Evolutionary conservation across 2,113 vertebrate species (phyloP), one percentile per base, ranked within the genome.

Genomic region (Gallinago undulata): DNA sequence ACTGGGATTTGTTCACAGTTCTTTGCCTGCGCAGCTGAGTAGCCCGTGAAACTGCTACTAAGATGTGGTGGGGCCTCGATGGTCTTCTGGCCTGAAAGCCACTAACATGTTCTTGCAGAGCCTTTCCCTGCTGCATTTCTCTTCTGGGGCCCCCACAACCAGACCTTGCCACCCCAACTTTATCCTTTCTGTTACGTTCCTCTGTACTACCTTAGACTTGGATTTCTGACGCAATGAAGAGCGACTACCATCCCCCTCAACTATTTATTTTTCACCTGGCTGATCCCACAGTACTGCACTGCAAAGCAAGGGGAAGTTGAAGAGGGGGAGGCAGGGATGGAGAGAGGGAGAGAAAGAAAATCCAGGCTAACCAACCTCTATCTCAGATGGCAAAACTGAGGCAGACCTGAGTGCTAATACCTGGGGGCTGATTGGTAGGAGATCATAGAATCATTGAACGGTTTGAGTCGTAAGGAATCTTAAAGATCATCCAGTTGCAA

Each of bases 41-140:
- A 14, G 25, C 41, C 51, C 85, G 17, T 43, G 69, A 50, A 72
- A 28, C 22, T 19, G 21, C n/a, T n/a, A n/a, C n/a, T n/a, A n/a
- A n/a, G n/a, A 22, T 21, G 11, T 51, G 10, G 7, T 48, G 13
- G 4, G 21, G 13, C 25, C 9, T 51, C 3, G 0, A 7, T 2
- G 45, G 22, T 16, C 16, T 86, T 30, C 57, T 51, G 63, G 11
- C 39, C 55, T 69, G 27, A 13, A 19, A 83, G 23, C 30, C 48
- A 48, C 30, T 22, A 39, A 25, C 13, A 3, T 0, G 8, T 19
- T 9, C 27, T 56, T 39, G 9, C 9, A 59, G 30, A 33, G 18
- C 28, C 48, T 57, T n/a, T 39, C 30, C 17, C 37, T 51, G 15
- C 14, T 10, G 9, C 9, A 6, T 7, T 77, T 59, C n/a, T 31